These are phyloP conservation scores for Cylindroiulus punctatus DNA, from an alignment of 2,888 invertebrate species.

Conservation along the genomic window DNA sequence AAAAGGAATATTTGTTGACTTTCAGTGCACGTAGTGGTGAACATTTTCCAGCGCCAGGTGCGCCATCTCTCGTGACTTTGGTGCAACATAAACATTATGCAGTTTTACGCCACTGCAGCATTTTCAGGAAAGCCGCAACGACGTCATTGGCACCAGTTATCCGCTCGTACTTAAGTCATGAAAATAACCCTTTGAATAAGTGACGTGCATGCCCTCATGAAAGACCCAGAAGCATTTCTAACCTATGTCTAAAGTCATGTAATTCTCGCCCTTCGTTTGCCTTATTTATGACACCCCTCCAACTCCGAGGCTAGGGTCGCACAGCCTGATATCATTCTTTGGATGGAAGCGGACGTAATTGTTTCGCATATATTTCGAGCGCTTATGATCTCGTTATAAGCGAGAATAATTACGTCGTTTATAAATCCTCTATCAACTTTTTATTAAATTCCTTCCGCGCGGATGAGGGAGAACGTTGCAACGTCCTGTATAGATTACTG, in stretches of 20 bases:
- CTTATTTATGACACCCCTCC: background rate
- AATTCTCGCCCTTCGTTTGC: background rate
- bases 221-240: background rate
- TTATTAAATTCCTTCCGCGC: conserved; percentile 11
- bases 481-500: background rate
- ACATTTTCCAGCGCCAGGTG: background rate
- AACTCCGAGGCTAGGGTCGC: background rate
- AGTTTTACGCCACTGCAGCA: conserved; percentile 33
- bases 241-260: background rate
- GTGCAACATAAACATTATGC: background rate
- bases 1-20: background rate
- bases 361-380: background rate
- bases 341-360: background rate
- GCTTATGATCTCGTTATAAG: conserved; percentile 3
- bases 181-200: background rate
- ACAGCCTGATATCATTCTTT: conserved; percentile 4
- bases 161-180: background rate
- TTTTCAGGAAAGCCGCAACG: background rate
- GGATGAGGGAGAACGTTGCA: background rate
- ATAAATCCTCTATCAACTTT: conserved; percentile 14
- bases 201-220: background rate
- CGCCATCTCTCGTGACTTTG: background rate
- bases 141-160: background rate
- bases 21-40: background rate
- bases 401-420: conserved; percentile 23